These are phyloP conservation scores for Zapus hudsonius DNA, from an alignment of 2,113 vertebrate genomes.

Conservation along the genomic window DNA sequence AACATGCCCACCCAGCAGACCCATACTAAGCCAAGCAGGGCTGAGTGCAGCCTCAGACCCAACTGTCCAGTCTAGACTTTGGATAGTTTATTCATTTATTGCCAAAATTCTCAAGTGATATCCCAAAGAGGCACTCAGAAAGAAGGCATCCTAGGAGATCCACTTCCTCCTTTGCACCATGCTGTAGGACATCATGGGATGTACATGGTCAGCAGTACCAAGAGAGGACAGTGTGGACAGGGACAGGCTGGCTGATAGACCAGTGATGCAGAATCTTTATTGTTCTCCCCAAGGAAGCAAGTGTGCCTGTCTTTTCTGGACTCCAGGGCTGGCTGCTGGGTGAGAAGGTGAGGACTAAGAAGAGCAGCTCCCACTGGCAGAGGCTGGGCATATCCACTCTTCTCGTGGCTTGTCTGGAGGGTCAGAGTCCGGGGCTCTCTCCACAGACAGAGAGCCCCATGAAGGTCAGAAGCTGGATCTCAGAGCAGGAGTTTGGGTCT, in stretches of 20 bases:
- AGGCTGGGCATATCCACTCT: rapidly evolving
- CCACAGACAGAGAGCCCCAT: constrained; percentile 71
- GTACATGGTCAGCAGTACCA: rapidly evolving
- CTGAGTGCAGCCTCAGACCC: not conserved
- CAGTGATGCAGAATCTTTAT: constrained; percentile 50
- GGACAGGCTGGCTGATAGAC: not conserved
- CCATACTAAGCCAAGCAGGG: not conserved
- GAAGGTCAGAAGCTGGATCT: constrained; percentile 54
- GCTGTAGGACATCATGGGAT: not conserved
- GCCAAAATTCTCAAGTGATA: not conserved
- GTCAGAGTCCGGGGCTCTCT: constrained; percentile 67
- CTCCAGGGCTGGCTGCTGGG: not conserved
- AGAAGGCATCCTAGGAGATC: not conserved
- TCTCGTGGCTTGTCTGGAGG: rapidly evolving
- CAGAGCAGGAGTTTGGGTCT: constrained; percentile 45
- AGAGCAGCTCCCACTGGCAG: not conserved
- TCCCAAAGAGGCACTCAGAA: not conserved
- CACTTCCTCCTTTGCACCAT: not conserved
- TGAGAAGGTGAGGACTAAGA: not conserved
- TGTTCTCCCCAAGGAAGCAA: constrained; percentile 20
- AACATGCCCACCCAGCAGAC: no score
- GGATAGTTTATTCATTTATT: not conserved
- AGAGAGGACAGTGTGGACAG: not conserved
- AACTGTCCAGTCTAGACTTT: not conserved
- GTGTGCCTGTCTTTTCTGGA: not conserved